Percentiles rank a stretch among this genome's conserved stretches.
Conservation (phyloP, 2,113 vertebrate species). For the Percina caprodes region DNA sequence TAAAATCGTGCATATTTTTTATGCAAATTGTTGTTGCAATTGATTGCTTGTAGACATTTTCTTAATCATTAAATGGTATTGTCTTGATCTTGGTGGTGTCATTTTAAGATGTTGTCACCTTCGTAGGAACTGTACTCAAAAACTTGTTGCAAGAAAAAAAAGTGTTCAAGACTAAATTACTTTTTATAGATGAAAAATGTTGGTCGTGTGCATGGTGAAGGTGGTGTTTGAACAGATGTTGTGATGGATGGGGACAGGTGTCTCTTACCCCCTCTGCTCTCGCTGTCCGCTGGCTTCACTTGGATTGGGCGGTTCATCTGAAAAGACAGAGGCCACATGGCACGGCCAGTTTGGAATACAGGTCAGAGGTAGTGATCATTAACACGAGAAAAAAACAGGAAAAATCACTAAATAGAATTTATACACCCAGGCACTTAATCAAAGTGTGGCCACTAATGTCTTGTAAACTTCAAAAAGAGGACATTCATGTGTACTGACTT, state of each 20-base stretch:
- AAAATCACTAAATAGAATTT: not conserved
- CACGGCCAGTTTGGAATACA: constrained; percentile 7
- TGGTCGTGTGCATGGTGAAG: not conserved
- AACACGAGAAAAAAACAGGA: not conserved
- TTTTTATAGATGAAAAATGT: not conserved
- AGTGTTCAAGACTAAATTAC: not conserved
- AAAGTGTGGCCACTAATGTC: not conserved
- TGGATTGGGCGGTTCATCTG: constrained; percentile 90
- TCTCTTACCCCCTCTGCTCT: constrained; percentile 88
- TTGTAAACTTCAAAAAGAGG: not conserved
- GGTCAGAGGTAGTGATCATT: not conserved
- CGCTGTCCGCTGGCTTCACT: constrained; percentile 89
- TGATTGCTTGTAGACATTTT: not conserved
- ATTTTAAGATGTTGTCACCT: not conserved
- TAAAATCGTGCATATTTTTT: not conserved
- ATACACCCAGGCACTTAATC: not conserved
- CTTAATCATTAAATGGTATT: not conserved
- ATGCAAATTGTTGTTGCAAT: not conserved
- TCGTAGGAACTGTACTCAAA: not conserved
- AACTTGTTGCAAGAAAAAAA: not conserved
- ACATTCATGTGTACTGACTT: not conserved
- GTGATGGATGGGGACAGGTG: constrained; percentile 62
- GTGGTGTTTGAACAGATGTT: constrained; percentile 64
- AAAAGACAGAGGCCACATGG: constrained; percentile 43
- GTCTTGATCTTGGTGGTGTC: not conserved